Base-by-base conservation (phyloP, 53 echinoderm and acorn worm species). In the Glandiceps talaboti region DNA sequence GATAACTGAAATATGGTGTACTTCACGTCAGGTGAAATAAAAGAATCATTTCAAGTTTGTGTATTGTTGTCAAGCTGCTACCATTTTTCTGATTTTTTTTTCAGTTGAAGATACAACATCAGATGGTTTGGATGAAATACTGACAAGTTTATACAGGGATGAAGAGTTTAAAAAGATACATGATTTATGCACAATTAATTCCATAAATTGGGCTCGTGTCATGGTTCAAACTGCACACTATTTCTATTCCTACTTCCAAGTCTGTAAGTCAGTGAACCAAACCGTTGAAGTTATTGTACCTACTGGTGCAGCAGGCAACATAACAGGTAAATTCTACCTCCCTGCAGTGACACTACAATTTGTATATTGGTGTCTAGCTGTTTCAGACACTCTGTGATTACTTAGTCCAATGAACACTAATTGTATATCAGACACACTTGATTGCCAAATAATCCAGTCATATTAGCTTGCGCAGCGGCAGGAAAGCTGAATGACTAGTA, bases 251-350 rank as follows among this genome's bases (percentile, higher is more conserved):
- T 95, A 95, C 85, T 84, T 95, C 82, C 78, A 73, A 31, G 81
- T 88, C 30, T 84, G 90, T 76, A 85, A 77, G 30, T 32, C 83
- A 14, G 80, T 84, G 75, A 90, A 90, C 29, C 88, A 88, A 74
- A 73, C 33, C 25, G 87, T 92, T 10, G 88, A 95, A 77, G 79
- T 95, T 27, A 82, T 95, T n/a, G 87, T 90, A 1, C 95, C 92
- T 1, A 90, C 95, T 27, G 95, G 95, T 10, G 92, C 85, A 20
- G 86, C 83, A 1, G 95, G 95, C 12, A 87, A 90, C 76, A 75
- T 89, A 32, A 90, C 92, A 73, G 92, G 95, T 95, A 30, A 33
- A n/a, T n/a, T n/a, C n/a, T n/a, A n/a, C n/a, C n/a, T n/a, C n/a
- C n/a, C n/a, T n/a, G n/a, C n/a, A n/a, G n/a, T n/a, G n/a, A n/a